phyloP scores from a whole-genome alignment of 2,797 vertebrate genomes.

The Mico argentatus region DNA sequence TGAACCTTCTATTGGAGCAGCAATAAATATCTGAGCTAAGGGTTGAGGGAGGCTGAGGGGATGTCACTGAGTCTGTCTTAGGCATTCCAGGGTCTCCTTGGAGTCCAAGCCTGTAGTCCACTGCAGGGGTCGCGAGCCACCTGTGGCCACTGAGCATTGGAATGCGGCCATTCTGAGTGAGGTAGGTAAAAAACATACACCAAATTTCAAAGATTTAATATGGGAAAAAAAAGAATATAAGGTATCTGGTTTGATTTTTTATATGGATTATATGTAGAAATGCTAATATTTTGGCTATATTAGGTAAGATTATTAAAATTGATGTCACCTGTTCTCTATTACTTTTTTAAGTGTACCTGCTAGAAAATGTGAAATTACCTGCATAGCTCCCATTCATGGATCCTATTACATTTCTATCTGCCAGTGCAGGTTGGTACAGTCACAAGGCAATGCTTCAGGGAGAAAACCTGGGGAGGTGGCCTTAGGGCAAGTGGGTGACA shows the following conservation, averaged over 20 bases:
- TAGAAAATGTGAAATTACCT: neutral
- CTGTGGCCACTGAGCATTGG: neutral
- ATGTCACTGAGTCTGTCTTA: neutral
- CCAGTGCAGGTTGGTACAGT: neutral
- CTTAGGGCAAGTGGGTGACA: accelerated
- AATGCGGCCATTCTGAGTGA: neutral
- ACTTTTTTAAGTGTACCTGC: neutral
- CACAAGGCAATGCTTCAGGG: neutral
- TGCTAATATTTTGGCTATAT: neutral
- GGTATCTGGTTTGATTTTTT: neutral
- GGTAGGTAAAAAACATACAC: neutral
- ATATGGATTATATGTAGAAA: neutral
- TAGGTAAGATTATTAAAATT: neutral
- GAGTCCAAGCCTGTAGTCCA: neutral
- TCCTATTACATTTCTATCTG: neutral
- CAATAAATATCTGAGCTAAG: neutral
- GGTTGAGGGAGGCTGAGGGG: neutral
- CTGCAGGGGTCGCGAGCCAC: neutral
- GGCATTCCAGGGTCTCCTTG: neutral
- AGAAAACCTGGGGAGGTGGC: neutral
- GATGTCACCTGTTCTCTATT: neutral
- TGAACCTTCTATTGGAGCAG: neutral
- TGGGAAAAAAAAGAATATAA: neutral
- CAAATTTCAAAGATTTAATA: neutral
- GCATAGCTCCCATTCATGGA: neutral